Base-by-base conservation (phyloP, 1,140 invertebrate species). In the Nylanderia fulva region DNA sequence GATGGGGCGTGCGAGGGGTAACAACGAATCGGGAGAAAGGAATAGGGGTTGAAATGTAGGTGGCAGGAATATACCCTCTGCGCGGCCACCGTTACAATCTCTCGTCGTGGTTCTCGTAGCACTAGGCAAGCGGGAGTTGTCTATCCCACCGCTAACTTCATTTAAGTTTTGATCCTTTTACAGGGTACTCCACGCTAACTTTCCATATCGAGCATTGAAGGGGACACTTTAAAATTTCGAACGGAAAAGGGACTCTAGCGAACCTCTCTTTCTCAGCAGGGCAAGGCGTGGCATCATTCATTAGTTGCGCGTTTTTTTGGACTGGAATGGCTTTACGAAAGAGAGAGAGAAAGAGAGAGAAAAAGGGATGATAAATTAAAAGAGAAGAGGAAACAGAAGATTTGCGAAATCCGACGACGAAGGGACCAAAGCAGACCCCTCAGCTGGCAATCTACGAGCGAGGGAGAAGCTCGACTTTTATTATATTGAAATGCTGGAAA, bases 141-240 rank as follows among this genome's bases (percentile, higher is more conserved):
- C 88, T 86, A 88, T 90, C 85, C 80, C 72, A 56, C 29, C 64
- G 82, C 90, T 90, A 91, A 91, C 91, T 91, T 91, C 90, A 91
- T 91, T 91, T 91, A 91, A 91, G 89, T 91, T 91, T 80, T 91
- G 87, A 91, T 91, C 89, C 90, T 91, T 91, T 91, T 90, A 90
- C 79, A 66, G 85, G 71, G 79, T 76, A 80, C 79, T 87, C 84
- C 63, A 85, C 86, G 86, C 79, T 86, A 91, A 91, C 90, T 91
- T 90, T 91, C 90, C 89, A 91, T 91, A 91, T 91, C 84, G 87
- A 83, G 84, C 89, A 90, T 91, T 90, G 80, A 87, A 86, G 86
- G 52, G 56, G 63, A 84, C 63, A 87, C 76, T 89, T 85, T 64
- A 68, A 85, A 86, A 87, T 83, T 64, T 52, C 66, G 29, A 90